Conservation (phyloP, 2,113 vertebrate species). For the Catharus fuscescens region DNA sequence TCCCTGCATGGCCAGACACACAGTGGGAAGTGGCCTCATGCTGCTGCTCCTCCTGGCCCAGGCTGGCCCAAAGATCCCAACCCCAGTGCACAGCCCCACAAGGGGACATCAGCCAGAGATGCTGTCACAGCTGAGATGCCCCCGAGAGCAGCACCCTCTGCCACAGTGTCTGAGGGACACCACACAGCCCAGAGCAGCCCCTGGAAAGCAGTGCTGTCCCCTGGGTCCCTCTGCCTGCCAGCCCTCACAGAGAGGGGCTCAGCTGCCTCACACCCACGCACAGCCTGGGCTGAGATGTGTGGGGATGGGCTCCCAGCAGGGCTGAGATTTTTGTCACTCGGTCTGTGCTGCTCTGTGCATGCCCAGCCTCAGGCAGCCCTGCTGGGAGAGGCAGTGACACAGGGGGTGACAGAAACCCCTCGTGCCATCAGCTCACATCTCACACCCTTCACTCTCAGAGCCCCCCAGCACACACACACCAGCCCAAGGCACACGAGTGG, state of each 20-base stretch:
- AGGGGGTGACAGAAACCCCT: fast-evolving
- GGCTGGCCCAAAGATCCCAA: background rate
- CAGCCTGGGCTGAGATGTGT: fast-evolving
- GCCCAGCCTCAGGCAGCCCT: background rate
- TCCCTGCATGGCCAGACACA: background rate
- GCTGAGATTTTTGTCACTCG: background rate
- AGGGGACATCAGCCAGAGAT: background rate
- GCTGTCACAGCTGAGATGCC: background rate
- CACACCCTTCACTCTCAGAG: fast-evolving
- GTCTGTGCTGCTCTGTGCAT: fast-evolving
- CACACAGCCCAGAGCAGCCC: background rate
- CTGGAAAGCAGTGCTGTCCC: background rate
- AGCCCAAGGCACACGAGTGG: background rate
- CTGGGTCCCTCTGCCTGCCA: background rate
- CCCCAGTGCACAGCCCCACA: fast-evolving
- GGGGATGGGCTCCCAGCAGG: background rate
- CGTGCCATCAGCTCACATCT: fast-evolving
- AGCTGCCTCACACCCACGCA: background rate
- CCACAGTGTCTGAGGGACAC: fast-evolving
- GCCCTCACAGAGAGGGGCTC: background rate
- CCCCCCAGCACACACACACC: fast-evolving
- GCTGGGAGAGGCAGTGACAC: background rate
- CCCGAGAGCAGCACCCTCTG: fast-evolving
- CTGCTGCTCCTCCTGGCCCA: background rate
- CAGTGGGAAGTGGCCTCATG: fast-evolving